Evolutionary conservation across 2,888 invertebrate genomes (phyloP).

Genomic region (Ypsolopha sequella): DNA sequence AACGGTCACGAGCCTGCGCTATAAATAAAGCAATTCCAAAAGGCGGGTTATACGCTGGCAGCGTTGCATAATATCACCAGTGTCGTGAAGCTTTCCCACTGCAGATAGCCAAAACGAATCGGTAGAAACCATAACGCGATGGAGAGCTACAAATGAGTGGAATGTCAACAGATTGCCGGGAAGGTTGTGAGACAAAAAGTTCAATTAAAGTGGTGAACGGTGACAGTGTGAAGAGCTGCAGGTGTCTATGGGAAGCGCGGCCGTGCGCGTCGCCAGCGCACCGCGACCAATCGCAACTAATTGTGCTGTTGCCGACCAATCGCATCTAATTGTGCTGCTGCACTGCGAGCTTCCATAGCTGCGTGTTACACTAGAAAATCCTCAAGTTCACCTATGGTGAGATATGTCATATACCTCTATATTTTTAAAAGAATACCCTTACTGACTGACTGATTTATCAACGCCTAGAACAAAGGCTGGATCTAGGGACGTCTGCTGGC

Average conservation of each 20-base stretch:
- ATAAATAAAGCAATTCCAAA: background rate
- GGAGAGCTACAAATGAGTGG: conserved; percentile 18
- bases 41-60: background rate
- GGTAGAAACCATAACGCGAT: background rate
- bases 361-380: too few relatives aligned
- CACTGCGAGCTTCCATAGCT: too few relatives aligned
- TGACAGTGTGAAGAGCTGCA: conserved; percentile 30
- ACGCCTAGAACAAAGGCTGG: too few relatives aligned
- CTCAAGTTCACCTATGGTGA: too few relatives aligned
- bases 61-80: background rate
- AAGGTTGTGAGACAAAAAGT: conserved; percentile 46
- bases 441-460: too few relatives aligned
- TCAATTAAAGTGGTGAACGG: conserved; percentile 45
- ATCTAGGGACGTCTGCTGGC: too few relatives aligned
- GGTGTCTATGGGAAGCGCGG: conserved; percentile 66
- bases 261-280: conserved; percentile 59
- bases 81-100: background rate
- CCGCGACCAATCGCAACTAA: conserved; percentile 64
- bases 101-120: background rate
- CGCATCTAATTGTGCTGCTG: background rate
- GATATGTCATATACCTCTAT: too few relatives aligned
- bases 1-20: background rate
- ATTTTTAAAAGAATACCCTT: too few relatives aligned
- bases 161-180: conserved; percentile 42
- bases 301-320: conserved; percentile 19